Evolutionary conservation across 2,888 invertebrate species (phyloP).

Genomic region (Pseudoips prasinana): DNA sequence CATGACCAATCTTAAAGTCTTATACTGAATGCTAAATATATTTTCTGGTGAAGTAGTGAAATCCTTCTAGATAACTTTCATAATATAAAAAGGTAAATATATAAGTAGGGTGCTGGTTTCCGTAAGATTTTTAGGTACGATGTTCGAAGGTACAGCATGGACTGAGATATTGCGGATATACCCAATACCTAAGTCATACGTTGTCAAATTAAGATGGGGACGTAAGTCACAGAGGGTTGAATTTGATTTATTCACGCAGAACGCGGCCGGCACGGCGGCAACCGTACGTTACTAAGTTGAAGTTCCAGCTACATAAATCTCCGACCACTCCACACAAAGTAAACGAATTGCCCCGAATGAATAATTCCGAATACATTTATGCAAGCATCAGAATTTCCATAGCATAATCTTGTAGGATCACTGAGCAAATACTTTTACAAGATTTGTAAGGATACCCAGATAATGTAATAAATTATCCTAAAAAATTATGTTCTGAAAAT

Average conservation of each 20-base stretch:
- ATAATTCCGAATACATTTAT: slow-evolving; percentile 58
- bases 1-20: too few relatives aligned
- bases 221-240: slow-evolving; percentile 16
- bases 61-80: too few relatives aligned
- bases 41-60: too few relatives aligned
- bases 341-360: slow-evolving; percentile 57
- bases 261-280: slow-evolving; percentile 37
- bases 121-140: too few relatives aligned
- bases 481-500: slow-evolving; percentile 14
- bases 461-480: slow-evolving; percentile 14
- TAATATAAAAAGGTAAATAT: too few relatives aligned
- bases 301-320: slow-evolving; percentile 66
- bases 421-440: slow-evolving; percentile 32
- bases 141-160: too few relatives aligned
- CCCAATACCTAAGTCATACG: too few relatives aligned
- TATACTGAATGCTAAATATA: too few relatives aligned
- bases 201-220: not conserved
- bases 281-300: slow-evolving; percentile 60
- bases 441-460: slow-evolving; percentile 25
- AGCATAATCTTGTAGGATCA: slow-evolving; percentile 32
- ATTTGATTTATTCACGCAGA: slow-evolving; percentile 58
- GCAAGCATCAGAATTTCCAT: slow-evolving; percentile 42
- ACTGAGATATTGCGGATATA: too few relatives aligned
- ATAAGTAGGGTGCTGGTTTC: too few relatives aligned
- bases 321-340: slow-evolving; percentile 50